Evolutionary conservation across 2,888 invertebrate genomes (phyloP), one percentile per base, ranked within the genome.

Genomic region (Xylocampa areola): DNA sequence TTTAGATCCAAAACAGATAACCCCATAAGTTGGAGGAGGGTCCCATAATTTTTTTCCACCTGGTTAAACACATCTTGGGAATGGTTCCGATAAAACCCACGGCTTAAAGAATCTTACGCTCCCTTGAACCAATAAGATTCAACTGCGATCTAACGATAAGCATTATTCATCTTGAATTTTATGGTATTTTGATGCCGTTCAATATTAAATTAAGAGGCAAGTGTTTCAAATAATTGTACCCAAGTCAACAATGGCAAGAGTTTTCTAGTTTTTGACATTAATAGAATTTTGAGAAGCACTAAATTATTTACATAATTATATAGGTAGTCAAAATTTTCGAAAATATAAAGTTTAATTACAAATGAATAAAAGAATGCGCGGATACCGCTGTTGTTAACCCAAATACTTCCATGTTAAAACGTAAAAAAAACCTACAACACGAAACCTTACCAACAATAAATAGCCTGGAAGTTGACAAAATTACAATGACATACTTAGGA

Each of bases 81-180:
- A 60, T 54, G 49, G 70, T 68, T 32, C 35, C 47, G 67, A 69
- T 68, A 69, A 72, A 58, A 66, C 55, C 51, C 52, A 35, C 43
- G 48, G 52, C 69, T 57, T 67, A 65, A 65, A 68, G 35, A 73
- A 62, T 66, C 62, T 66, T 60, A 62, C 73, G 71, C 69, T 58
- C 45, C 48, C 69, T 69, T 73, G 48, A 73, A 53, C 57, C 55
- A 66, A 58, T 61, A 69, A 59, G 51, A 58, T 47, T 44, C 49
- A 33, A 48, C 48, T 47, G 51, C 39, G 63, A 63, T 68, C 39
- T 51, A 48, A 45, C 39, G 67, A 49, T 65, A 40, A 54, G 48
- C 37, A 49, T 52, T 68, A 62, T 63, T 62, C 49, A 55, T 50
- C 21, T 33, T n/a, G 36, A 33, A 37, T 45, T 59, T 65, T 63